phyloP scores from a whole-genome alignment of 1,140 invertebrate species.

The Drosophila parabipectinata region DNA sequence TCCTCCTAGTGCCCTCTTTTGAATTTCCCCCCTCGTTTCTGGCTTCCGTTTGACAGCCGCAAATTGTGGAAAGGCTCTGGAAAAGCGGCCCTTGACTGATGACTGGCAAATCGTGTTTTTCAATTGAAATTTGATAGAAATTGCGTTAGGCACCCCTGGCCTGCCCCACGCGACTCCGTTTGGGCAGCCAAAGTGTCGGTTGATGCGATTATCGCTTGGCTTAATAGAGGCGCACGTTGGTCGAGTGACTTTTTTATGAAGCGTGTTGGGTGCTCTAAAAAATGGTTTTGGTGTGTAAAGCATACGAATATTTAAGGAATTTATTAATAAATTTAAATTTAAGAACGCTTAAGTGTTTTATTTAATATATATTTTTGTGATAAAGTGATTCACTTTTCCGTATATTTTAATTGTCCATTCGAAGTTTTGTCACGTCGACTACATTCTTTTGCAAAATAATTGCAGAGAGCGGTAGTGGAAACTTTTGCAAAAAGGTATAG shows the following conservation, averaged over 20 bases:
- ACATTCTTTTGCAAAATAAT: not conserved
- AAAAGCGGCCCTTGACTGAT: slow-evolving; percentile 46
- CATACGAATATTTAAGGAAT: not conserved
- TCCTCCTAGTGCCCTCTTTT: slow-evolving; percentile 11
- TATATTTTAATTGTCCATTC: too few relatives aligned
- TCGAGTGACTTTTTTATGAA: not conserved
- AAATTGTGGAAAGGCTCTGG: slow-evolving; percentile 34
- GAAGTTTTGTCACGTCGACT: not conserved
- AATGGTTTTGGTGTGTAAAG: not conserved
- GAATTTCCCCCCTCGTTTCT: slow-evolving; percentile 28
- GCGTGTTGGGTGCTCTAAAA: slow-evolving; percentile 4
- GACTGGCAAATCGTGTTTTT: slow-evolving; percentile 71
- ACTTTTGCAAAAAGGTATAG: not conserved
- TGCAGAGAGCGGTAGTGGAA: slow-evolving; percentile 3
- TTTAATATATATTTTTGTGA: not conserved
- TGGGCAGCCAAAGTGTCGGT: slow-evolving; percentile 28
- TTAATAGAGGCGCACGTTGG: slow-evolving; percentile 13
- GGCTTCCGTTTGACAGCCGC: slow-evolving; percentile 69
- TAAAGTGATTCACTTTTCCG: too few relatives aligned
- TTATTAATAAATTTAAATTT: too few relatives aligned
- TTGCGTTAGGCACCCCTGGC: slow-evolving; percentile 56
- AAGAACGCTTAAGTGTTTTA: not conserved
- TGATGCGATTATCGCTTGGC: slow-evolving; percentile 64
- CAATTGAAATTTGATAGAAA: slow-evolving; percentile 77
- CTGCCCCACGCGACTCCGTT: not conserved